Evolutionary conservation across 1,140 invertebrate genomes (phyloP).

Genomic region (Lepidotrigona ventralis): DNA sequence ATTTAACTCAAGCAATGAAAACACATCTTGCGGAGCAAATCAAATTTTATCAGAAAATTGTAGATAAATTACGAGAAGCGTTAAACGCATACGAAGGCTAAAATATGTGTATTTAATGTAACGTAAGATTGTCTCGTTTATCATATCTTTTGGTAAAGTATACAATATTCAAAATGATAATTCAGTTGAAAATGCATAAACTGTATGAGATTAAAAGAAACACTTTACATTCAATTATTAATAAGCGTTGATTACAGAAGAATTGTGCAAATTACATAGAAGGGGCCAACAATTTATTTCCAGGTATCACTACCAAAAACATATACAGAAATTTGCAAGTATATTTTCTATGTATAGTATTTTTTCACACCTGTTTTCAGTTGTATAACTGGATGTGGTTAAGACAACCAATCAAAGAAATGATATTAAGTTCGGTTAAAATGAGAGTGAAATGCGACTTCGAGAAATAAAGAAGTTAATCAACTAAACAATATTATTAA

Average conservation of each 20-base stretch:
- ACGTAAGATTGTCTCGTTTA: background rate
- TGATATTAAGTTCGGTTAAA: background rate
- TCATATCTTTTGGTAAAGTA: background rate
- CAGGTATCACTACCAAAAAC: conserved; percentile 25
- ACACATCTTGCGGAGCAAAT: conserved; percentile 94
- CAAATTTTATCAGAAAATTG: conserved; percentile 93
- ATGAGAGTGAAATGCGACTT: background rate
- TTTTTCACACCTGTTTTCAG: conserved; percentile 16
- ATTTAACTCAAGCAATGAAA: conserved; percentile 92
- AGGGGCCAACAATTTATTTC: conserved; percentile 32
- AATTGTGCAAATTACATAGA: background rate
- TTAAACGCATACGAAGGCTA: conserved; percentile 79
- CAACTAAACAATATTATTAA: conserved; percentile 25
- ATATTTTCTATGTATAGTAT: conserved; percentile 41
- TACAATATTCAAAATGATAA: conserved; percentile 3
- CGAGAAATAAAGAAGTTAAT: background rate
- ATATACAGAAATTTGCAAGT: background rate
- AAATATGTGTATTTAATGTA: conserved; percentile 18
- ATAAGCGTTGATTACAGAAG: background rate
- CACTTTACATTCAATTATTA: conserved; percentile 10
- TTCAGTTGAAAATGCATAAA: conserved; percentile 9
- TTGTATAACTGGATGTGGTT: background rate
- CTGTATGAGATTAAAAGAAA: background rate
- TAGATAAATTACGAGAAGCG: conserved; percentile 84
- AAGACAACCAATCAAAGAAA: background rate